These are phyloP conservation scores for Tragelaphus strepsiceros DNA, from an alignment of 2,113 vertebrate species.

Conservation along the genomic window DNA sequence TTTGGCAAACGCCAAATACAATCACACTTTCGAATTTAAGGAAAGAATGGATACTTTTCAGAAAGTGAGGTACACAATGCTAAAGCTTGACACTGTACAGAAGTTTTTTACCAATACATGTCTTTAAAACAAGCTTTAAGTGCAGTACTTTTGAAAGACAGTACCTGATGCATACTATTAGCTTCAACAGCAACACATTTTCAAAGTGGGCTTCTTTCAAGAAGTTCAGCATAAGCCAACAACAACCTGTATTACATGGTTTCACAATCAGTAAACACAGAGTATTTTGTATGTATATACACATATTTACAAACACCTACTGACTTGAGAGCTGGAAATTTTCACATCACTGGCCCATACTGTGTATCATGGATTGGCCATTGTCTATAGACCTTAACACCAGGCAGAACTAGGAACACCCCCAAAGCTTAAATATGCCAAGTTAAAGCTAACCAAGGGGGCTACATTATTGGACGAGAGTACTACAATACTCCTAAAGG, in stretches of 20 bases:
- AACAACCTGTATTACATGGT: slow-evolving; percentile 92
- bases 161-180: slow-evolving; percentile 92
- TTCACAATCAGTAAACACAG: slow-evolving; percentile 92
- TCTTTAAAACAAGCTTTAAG: slow-evolving; percentile 85
- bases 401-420: slow-evolving; percentile 75
- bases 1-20: slow-evolving; percentile 78
- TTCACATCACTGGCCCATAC: slow-evolving; percentile 75
- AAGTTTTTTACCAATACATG: slow-evolving; percentile 79
- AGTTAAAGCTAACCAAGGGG: slow-evolving; percentile 84
- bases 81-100: slow-evolving; percentile 80
- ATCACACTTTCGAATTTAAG: slow-evolving; percentile 78
- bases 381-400: slow-evolving; percentile 75
- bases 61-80: slow-evolving; percentile 76
- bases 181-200: slow-evolving; percentile 92
- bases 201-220: slow-evolving; percentile 90
- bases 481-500: slow-evolving; percentile 65
- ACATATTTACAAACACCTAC: slow-evolving; percentile 82
- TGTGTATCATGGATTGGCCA: slow-evolving; percentile 58
- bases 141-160: slow-evolving; percentile 89
- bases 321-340: slow-evolving; percentile 78
- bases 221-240: slow-evolving; percentile 92
- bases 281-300: slow-evolving; percentile 82
- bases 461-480: slow-evolving; percentile 82
- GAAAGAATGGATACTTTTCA: slow-evolving; percentile 76
- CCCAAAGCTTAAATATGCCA: slow-evolving; percentile 74